Evolutionary conservation across 2,797 vertebrate species (phyloP).

Genomic region (Neostethus bicornis): DNA sequence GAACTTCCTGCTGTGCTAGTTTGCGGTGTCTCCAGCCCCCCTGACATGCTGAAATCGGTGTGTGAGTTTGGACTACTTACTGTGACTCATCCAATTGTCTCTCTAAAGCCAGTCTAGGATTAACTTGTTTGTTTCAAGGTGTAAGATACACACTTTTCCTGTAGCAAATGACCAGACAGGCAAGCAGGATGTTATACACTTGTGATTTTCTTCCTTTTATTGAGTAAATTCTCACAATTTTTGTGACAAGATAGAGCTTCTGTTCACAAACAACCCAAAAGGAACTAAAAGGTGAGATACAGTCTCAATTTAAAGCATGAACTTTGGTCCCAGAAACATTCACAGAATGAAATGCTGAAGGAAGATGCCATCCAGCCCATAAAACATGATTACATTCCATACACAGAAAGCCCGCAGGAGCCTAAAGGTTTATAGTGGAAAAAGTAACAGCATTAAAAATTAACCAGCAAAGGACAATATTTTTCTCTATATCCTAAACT

Average conservation of each 20-base stretch:
- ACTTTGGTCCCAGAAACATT: slow-evolving; percentile 6
- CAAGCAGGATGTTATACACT: no score
- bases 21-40: slow-evolving; percentile 15
- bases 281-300: background rate
- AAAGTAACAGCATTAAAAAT: slow-evolving; percentile 44
- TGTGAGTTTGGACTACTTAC: slow-evolving; percentile 16
- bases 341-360: background rate
- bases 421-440: slow-evolving; percentile 11
- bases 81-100: slow-evolving; percentile 40
- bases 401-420: slow-evolving; percentile 10
- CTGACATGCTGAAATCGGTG: slow-evolving; percentile 40
- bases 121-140: slow-evolving; percentile 24
- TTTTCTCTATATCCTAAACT: slow-evolving; percentile 20
- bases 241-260: no score
- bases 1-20: slow-evolving; percentile 30
- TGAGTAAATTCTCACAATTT: no score
- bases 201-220: no score
- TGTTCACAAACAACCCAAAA: background rate
- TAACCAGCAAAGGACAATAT: slow-evolving; percentile 25
- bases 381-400: slow-evolving; percentile 3
- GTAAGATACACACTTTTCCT: background rate
- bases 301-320: background rate
- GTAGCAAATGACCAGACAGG: background rate
- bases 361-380: background rate
- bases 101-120: background rate